Conservation (phyloP, 2,113 vertebrate species). For the Phoenicopterus ruber region DNA sequence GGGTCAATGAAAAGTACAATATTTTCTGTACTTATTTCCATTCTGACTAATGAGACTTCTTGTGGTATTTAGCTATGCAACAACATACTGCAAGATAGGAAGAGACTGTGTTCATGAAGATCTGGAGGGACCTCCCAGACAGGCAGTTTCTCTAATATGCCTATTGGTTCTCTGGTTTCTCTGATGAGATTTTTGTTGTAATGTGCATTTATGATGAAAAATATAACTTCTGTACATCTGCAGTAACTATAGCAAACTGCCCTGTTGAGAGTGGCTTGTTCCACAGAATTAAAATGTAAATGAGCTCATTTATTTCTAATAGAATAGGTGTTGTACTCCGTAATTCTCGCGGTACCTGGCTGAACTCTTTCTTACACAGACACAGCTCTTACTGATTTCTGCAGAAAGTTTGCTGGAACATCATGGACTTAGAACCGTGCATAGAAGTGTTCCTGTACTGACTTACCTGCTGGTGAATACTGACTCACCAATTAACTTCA, state of each 20-base stretch:
- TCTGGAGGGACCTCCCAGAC: not conserved
- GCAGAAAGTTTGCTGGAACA: not conserved
- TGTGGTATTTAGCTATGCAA: not conserved
- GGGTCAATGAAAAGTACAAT: not conserved
- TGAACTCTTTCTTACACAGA: not conserved
- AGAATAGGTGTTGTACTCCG: not conserved
- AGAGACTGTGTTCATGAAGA: not conserved
- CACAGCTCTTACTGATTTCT: not conserved
- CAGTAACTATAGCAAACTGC: conserved; percentile 30
- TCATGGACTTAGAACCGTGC: not conserved
- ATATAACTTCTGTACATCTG: conserved; percentile 9
- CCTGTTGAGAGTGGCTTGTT: conserved; percentile 2
- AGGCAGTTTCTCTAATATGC: conserved; percentile 13
- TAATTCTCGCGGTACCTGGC: not conserved
- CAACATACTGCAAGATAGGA: not conserved
- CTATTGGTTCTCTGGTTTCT: not conserved
- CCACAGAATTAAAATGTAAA: conserved; percentile 31
- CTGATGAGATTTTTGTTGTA: conserved; percentile 12
- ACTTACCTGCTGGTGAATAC: not conserved
- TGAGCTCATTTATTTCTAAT: conserved; percentile 38
- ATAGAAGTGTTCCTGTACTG: not conserved
- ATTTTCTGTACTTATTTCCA: conserved; percentile 7
- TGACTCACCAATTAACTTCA: not conserved
- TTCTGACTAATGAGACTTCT: not conserved
- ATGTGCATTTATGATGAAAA: conserved; percentile 45